Base-by-base conservation (phyloP, 2,888 invertebrate species). In the Agriopis marginaria region DNA sequence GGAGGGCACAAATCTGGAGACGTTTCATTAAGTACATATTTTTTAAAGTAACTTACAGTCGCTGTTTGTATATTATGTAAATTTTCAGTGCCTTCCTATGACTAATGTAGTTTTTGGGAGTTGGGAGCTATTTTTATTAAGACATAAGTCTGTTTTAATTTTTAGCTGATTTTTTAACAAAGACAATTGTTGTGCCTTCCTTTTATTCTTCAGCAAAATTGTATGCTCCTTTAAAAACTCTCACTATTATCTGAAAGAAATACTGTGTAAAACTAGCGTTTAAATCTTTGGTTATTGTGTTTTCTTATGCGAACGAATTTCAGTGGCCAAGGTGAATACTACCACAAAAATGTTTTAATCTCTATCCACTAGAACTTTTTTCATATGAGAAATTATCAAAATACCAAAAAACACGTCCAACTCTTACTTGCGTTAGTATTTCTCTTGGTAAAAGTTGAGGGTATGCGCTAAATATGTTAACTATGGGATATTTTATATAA, bases 1-100 rank as follows among this genome's bases (percentile, higher is more conserved):
- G 68, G 68, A 69, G 69, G 69, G 65, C 69, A 62, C 69, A 65
- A 54, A 47, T 62, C 56, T 69, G 50, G 39, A 61, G 11, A 10
- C 63, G 45, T 64, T 49, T 40, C 0, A 50, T 47, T 17, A 17
- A 54, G 40, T 54, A 54, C 40, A 45, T 7, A 40, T 14, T 50
- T 23, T 44, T 51, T 7, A 11, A 45, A 63, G 6, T 47, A 8
- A 47, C 14, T 17, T 3, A 14, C 7, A 58, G 17, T 63, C 53
- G 47, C 12, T 49, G 45, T 54, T 54, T 56, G 7, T 45, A 45
- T 23, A 58, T 39, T 40, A 40, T 7, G n/a, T 53, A 59, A 59
- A 12, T 40, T 59, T 68, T 47, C 53, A 54, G 68, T 63, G 63
- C 47, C 58, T 59, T 63, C 58, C 23, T 53, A 8, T 59, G 32